phyloP scores from a whole-genome alignment of 2,113 vertebrate genomes.

The Guaruba guarouba region DNA sequence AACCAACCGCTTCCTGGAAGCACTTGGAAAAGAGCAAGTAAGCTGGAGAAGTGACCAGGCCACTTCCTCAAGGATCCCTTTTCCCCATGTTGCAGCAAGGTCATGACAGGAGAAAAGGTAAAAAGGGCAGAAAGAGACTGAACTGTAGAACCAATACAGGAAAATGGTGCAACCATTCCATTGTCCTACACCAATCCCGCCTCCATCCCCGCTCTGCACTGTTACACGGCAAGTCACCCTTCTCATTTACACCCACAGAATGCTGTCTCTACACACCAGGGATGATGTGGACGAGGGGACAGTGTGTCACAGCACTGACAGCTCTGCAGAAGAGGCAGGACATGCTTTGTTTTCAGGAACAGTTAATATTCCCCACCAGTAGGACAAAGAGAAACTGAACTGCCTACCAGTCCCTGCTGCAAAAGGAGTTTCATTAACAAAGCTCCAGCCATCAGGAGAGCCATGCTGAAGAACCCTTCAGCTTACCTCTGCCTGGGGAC shows the following conservation, averaged over 20 bases:
- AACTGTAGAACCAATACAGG: not conserved
- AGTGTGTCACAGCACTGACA: not conserved
- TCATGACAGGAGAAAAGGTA: not conserved
- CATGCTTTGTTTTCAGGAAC: not conserved
- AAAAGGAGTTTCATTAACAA: conserved; percentile 56
- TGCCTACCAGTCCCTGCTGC: not conserved
- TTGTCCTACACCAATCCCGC: not conserved
- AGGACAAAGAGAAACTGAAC: conserved; percentile 24
- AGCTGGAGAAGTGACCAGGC: not conserved
- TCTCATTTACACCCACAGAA: not conserved
- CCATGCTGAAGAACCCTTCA: not conserved
- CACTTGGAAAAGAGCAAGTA: not conserved
- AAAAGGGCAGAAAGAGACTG: not conserved
- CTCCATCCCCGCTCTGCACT: not conserved
- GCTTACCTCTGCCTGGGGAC: not conserved
- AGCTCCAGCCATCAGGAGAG: conserved; percentile 6
- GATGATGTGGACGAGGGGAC: not conserved
- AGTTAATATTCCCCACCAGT: not conserved
- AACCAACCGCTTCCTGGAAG: not conserved
- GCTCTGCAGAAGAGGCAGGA: not conserved
- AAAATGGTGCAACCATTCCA: not conserved
- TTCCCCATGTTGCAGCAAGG: not conserved
- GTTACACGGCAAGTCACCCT: not conserved
- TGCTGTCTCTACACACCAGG: not conserved
- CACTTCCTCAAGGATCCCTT: not conserved